Base-by-base conservation (phyloP, 1,140 invertebrate genomes). In the Varroa destructor region DNA sequence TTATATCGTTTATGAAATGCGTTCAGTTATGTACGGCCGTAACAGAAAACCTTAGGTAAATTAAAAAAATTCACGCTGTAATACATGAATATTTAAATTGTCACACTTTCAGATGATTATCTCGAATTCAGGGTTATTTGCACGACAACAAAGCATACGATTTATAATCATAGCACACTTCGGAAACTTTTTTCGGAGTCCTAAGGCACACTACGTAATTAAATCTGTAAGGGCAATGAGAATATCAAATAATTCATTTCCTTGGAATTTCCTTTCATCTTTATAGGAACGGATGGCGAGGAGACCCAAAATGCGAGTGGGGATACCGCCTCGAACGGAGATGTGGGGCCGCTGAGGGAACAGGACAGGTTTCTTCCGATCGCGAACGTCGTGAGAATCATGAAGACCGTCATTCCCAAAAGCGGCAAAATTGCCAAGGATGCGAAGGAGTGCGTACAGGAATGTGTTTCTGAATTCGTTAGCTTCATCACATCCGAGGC, bases 391-490 rank as follows among this genome's bases (percentile, higher is more conserved):
- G 92, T 93, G 0, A 89, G 97, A 82, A 97, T 99, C 56, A 99
- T 99, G 97, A 99, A 99, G 81, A 87, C 89, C 78, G 90, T 92
- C 4, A 93, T 99, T 75, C 96, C 96, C 4, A 88, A 91, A 74
- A 87, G 89, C 75, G 96, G 94, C 77, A 99, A 99, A 88, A 96
- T 98, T 77, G 93, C 96, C 0, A 99, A 99, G 84, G 97, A 99
- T 83, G 94, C 96, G 0, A 86, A 97, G 75, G 96, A 99, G 82
- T 98, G 94, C 83, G 91, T 99, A 36, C 97, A 99, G 81, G 97
- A 99, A 81, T 99, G 96, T 83, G 95, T 99, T 55, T 97, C 93
- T 0, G 97, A 99, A 79, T 99, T 99, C 78, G 97, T 99, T 77
- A 96, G 93, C 75, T 99, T 99, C 78, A 94, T 99, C 64, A 99